Base-by-base conservation (phyloP, 2,888 invertebrate species). In the Troides helena region DNA sequence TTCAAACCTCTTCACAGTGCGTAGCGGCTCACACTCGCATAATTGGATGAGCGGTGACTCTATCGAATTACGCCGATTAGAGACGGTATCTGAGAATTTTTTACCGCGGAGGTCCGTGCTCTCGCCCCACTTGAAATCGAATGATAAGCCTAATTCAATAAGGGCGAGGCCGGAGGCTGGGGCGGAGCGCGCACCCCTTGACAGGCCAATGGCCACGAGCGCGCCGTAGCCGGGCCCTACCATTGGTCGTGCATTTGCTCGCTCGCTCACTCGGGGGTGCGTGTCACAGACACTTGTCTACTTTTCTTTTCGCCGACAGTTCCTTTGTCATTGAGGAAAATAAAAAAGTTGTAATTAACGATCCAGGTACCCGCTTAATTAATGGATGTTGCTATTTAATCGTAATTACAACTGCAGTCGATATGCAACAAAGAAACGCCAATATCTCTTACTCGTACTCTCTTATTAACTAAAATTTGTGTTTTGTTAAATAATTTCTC, bases 131-230 rank as follows among this genome's bases (percentile, higher is more conserved):
- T 90, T 86, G 90, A 93, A 92, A 93, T 93, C 92, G 91, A 92
- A 95, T 95, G 95, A 95, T 95, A 95, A 95, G 95, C 95, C 94
- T 95, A 95, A 95, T 95, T 95, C 95, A 95, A 95, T 95, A 95
- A 95, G 94, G 93, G 89, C 91, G 88, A 87, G 88, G 88, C 89
- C 90, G 90, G 91, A 89, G 93, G 87, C 85, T 82, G 88, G 88
- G 90, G 89, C 89, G 90, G 90, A 84, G 86, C 87, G 85, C 83
- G 83, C 87, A 86, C 88, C 88, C 89, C 89, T 85, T 77, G 76
- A 76, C 73, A 75, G 80, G 75, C 84, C 80, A 86, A 81, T 89
- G 87, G 88, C 88, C 88, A 84, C 84, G 77, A 82, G 81, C 77
- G 81, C 82, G 78, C 78, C 74, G 71, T 78, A 75, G 81, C 78